These are phyloP conservation scores for Magallana gigas DNA, from an alignment of 1,140 invertebrate species.

Conservation along the genomic window DNA sequence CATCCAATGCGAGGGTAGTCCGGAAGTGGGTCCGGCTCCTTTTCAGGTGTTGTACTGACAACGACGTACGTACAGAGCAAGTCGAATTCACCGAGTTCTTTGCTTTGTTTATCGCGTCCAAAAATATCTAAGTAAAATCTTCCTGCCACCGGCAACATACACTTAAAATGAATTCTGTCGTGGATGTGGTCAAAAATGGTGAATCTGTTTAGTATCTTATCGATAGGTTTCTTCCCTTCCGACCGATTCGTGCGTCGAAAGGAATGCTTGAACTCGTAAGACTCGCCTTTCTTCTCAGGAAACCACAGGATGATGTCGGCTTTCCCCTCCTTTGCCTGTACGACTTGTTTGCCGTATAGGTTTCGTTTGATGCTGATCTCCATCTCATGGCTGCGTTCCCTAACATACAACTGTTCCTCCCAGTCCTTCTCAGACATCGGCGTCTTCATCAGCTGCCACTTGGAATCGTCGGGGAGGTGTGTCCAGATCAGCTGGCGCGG, in stretches of 20 bases:
- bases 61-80: conserved; percentile 49
- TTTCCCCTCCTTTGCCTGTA: conserved; percentile 54
- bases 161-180: conserved; percentile 48
- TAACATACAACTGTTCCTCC: conserved; percentile 59
- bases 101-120: conserved; percentile 41
- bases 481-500: conserved; percentile 80
- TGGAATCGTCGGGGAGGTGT: conserved; percentile 79
- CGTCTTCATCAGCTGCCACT: conserved; percentile 65
- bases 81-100: conserved; percentile 50
- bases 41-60: neutral
- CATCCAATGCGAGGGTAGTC: conserved; percentile 56
- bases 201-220: conserved; percentile 47
- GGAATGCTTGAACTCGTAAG: conserved; percentile 57
- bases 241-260: neutral
- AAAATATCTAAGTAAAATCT: conserved; percentile 56
- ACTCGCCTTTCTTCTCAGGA: conserved; percentile 44
- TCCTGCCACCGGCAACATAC: conserved; percentile 53
- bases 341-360: conserved; percentile 46
- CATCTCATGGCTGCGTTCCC: conserved; percentile 64
- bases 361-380: conserved; percentile 53
- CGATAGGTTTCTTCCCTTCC: conserved; percentile 20
- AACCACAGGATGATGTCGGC: conserved; percentile 57
- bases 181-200: conserved; percentile 54
- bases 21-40: conserved; percentile 49
- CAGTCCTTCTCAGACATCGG: conserved; percentile 60